Percentiles rank a stretch among this genome's conserved stretches.
phyloP scores from a whole-genome alignment of 1,140 invertebrate genomes.

The Bathynomus jamesi region DNA sequence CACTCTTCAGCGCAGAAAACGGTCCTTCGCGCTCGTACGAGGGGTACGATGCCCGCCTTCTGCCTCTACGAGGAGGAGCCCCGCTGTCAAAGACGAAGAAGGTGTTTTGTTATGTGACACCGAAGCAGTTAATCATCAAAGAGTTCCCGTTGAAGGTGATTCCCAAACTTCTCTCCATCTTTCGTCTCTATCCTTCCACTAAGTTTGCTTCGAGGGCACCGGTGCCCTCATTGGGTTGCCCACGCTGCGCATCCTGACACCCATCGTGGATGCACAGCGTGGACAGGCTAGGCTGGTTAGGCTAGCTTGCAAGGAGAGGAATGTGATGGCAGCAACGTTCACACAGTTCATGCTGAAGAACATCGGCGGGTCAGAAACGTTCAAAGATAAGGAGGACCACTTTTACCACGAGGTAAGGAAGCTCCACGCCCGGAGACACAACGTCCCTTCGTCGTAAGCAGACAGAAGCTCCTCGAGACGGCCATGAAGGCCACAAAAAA shows the following conservation, averaged over 20 bases:
- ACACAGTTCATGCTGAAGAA: conserved; percentile 88
- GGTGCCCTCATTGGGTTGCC: conserved; percentile 45
- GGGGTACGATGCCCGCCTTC: background rate
- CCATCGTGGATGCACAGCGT: too few relatives aligned
- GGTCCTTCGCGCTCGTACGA: conserved; percentile 59
- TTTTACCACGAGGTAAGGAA: conserved; percentile 88
- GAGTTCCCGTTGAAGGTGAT: background rate
- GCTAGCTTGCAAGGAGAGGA: conserved; percentile 69
- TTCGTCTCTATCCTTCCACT: conserved; percentile 4
- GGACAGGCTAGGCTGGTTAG: too few relatives aligned
- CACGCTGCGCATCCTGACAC: conserved; percentile 65
- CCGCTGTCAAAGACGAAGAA: conserved; percentile 35
- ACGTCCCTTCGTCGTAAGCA: conserved; percentile 62
- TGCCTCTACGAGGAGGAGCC: background rate
- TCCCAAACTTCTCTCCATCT: conserved; percentile 46
- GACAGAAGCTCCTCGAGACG: conserved; percentile 70
- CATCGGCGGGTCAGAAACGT: conserved; percentile 89
- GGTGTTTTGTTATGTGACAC: background rate
- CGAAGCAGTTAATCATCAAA: background rate
- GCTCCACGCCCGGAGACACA: conserved; percentile 61
- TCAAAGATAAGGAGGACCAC: conserved; percentile 90
- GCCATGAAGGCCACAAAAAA: conserved; percentile 68
- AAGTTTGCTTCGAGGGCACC: conserved; percentile 31
- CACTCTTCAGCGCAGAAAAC: conserved; percentile 50
- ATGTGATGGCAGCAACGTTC: conserved; percentile 85